Evolutionary conservation across 2,888 invertebrate genomes (phyloP).

Genomic region (Thymelicus acteon): DNA sequence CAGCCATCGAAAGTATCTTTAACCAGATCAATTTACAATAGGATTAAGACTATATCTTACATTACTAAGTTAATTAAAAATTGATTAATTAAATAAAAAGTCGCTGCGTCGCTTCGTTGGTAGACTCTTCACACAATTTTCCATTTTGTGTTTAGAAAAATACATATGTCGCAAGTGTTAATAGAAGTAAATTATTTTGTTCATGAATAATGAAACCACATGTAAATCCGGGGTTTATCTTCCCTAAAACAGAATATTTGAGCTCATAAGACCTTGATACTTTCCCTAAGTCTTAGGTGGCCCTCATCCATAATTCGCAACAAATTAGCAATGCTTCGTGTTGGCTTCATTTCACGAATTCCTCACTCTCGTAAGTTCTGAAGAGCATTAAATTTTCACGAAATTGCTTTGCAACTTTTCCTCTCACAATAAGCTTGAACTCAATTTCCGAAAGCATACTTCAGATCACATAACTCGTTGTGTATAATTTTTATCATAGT

Average conservation of each 20-base stretch:
- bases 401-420: conserved; percentile 81
- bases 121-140: no score
- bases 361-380: conserved; percentile 76
- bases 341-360: conserved; percentile 76
- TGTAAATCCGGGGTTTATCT: conserved; percentile 3
- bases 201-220: not conserved
- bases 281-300: conserved; percentile 44
- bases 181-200: conserved; percentile 1
- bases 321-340: conserved; percentile 79
- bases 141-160: no score
- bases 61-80: no score
- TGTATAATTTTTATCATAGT: conserved; percentile 57
- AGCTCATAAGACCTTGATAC: conserved; percentile 12
- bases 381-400: conserved; percentile 79
- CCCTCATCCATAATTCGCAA: conserved; percentile 72
- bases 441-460: conserved; percentile 75
- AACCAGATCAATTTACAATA: conserved; percentile 25
- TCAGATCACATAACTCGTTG: conserved; percentile 63
- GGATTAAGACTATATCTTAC: conserved; percentile 1
- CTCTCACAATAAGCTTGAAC: conserved; percentile 71
- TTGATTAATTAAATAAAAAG: no score
- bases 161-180: not conserved
- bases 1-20: conserved; percentile 11
- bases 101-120: no score
- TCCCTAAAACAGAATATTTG: conserved; percentile 20